Percentiles rank a stretch among this genome's conserved stretches.
Evolutionary conservation across 2,888 invertebrate species (phyloP).

Genomic region (Unio pictorum): DNA sequence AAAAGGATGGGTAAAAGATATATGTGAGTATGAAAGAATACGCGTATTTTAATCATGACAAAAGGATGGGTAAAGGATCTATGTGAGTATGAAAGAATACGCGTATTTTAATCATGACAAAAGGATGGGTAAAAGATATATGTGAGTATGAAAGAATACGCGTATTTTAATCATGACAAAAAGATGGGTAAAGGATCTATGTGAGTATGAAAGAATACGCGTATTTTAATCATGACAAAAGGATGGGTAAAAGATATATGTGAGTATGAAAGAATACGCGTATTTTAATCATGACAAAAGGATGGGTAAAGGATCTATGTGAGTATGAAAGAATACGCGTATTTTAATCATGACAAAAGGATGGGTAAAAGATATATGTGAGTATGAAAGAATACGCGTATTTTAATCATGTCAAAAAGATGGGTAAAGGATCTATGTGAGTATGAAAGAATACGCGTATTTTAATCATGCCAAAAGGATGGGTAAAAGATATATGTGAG

Average conservation of each 20-base stretch:
- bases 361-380: constrained; percentile 65
- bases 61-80: constrained; percentile 68
- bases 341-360: constrained; percentile 66
- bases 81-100: constrained; percentile 48
- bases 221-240: constrained; percentile 59
- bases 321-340: constrained; percentile 27
- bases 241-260: constrained; percentile 66
- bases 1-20: constrained; percentile 67
- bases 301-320: constrained; percentile 66
- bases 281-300: constrained; percentile 63
- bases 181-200: constrained; percentile 65
- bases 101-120: constrained; percentile 52
- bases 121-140: constrained; percentile 67
- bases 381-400: constrained; percentile 23
- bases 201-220: constrained; percentile 47
- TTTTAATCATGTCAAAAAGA: constrained; percentile 57
- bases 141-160: constrained; percentile 48
- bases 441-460: constrained; percentile 16
- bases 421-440: constrained; percentile 65
- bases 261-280: constrained; percentile 38
- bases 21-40: constrained; percentile 52
- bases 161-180: constrained; percentile 57
- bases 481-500: constrained; percentile 66
- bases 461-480: constrained; percentile 60
- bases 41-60: constrained; percentile 45